Conservation (phyloP, 2,888 invertebrate genomes). For the Stratiomys singularior region DNA sequence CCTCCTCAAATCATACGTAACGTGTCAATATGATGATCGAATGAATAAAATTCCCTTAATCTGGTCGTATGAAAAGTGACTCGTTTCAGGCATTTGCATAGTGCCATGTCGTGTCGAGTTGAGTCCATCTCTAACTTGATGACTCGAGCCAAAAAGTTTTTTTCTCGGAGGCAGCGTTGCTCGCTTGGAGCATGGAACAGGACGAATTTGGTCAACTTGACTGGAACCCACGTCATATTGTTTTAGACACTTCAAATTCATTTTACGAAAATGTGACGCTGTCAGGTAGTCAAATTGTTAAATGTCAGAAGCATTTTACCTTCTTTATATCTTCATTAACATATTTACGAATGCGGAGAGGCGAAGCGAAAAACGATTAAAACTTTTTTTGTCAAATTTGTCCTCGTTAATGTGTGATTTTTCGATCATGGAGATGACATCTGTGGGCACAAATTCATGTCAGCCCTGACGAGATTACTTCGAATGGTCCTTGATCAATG, state of each 20-base stretch:
- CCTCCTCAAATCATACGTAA: neutral
- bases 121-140: neutral
- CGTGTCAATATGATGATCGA: slow-evolving; percentile 38
- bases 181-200: neutral
- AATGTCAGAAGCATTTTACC: slow-evolving; percentile 48
- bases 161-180: too few species aligned
- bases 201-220: neutral
- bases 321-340: slow-evolving; percentile 49
- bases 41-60: slow-evolving; percentile 41
- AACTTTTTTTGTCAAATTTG: slow-evolving; percentile 43
- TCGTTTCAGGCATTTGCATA: slow-evolving; percentile 36
- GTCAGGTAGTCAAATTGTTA: slow-evolving; percentile 51
- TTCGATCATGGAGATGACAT: slow-evolving; percentile 41
- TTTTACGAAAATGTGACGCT: slow-evolving; percentile 20
- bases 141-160: too few species aligned
- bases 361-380: slow-evolving; percentile 37
- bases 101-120: neutral
- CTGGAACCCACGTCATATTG: slow-evolving; percentile 31
- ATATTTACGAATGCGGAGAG: slow-evolving; percentile 25
- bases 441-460: slow-evolving; percentile 44
- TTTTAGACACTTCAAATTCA: slow-evolving; percentile 40
- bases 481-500: slow-evolving; percentile 34
- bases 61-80: slow-evolving; percentile 32
- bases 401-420: slow-evolving; percentile 43
- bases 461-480: slow-evolving; percentile 34